Percentiles rank a stretch among this genome's conserved stretches.
Evolutionary conservation across 2,888 invertebrate species (phyloP).

Genomic region (Anaspis maculata): DNA sequence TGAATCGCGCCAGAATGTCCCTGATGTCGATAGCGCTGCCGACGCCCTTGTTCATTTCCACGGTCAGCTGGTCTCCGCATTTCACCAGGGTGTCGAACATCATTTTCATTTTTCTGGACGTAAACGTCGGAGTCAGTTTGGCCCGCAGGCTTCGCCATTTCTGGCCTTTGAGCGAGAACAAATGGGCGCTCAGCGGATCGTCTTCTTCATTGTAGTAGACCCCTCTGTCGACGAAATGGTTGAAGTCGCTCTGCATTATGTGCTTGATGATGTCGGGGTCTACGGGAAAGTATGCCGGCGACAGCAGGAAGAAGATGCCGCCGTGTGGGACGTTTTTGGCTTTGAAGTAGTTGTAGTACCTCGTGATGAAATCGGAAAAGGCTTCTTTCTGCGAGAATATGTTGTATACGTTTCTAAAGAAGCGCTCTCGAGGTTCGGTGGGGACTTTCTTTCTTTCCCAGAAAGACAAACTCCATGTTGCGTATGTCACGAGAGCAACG

Average conservation of each 20-base stretch:
- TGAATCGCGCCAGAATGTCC: conserved; percentile 9
- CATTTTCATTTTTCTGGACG: conserved; percentile 53
- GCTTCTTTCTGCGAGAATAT: too few species aligned
- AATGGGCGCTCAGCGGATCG: conserved; percentile 48
- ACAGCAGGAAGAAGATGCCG: conserved; percentile 6
- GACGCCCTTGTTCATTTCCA: neutral
- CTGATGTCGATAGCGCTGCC: conserved; percentile 9
- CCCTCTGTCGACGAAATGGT: conserved; percentile 52
- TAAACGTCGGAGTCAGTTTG: conserved; percentile 55
- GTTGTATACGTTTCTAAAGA: too few species aligned
- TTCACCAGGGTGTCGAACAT: conserved; percentile 52
- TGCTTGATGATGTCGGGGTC: conserved; percentile 25
- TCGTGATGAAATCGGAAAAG: too few species aligned
- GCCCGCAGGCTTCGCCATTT: conserved; percentile 52
- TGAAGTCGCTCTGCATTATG: conserved; percentile 50
- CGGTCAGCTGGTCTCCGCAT: conserved; percentile 38
- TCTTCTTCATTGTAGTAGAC: conserved; percentile 47
- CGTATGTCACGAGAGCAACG: too few species aligned
- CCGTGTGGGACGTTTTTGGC: conserved; percentile 1
- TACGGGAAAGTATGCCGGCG: conserved; percentile 13
- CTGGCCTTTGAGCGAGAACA: conserved; percentile 47
- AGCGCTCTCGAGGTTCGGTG: too few species aligned
- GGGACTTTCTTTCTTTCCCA: too few species aligned
- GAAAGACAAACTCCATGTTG: too few species aligned
- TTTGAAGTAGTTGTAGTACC: neutral